Evolutionary conservation across 2,113 vertebrate genomes (phyloP).

Genomic region (Sylvietta virens): DNA sequence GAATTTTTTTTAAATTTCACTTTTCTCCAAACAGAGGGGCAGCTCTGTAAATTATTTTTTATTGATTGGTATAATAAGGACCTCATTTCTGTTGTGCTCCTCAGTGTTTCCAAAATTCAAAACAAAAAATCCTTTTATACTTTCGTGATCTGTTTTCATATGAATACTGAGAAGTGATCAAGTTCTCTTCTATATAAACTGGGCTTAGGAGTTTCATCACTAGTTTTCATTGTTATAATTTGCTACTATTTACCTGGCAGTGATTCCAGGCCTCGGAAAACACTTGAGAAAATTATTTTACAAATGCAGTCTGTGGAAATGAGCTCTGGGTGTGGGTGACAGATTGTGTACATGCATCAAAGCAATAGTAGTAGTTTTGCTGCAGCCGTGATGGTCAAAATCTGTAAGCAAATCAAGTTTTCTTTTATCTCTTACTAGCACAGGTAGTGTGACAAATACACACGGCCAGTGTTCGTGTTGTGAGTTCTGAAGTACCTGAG

Average conservation of each 20-base stretch:
- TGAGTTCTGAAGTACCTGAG: not conserved
- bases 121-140: not conserved
- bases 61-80: not conserved
- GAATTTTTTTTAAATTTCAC: not conserved
- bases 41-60: not conserved
- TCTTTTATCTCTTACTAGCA: not conserved
- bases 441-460: not conserved
- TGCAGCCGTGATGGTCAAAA: not conserved
- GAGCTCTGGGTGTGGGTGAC: not conserved
- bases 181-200: not conserved
- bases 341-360: not conserved
- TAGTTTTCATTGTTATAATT: not conserved
- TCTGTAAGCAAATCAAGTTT: not conserved
- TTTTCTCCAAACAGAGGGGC: not conserved
- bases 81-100: not conserved
- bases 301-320: not conserved
- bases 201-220: not conserved
- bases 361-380: not conserved
- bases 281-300: not conserved
- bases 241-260: not conserved
- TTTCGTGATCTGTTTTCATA: not conserved
- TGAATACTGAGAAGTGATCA: not conserved
- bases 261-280: not conserved
- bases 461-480: accelerated
- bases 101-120: not conserved